Conservation (phyloP, 2,113 vertebrate species). For the Cathartes aura region DNA sequence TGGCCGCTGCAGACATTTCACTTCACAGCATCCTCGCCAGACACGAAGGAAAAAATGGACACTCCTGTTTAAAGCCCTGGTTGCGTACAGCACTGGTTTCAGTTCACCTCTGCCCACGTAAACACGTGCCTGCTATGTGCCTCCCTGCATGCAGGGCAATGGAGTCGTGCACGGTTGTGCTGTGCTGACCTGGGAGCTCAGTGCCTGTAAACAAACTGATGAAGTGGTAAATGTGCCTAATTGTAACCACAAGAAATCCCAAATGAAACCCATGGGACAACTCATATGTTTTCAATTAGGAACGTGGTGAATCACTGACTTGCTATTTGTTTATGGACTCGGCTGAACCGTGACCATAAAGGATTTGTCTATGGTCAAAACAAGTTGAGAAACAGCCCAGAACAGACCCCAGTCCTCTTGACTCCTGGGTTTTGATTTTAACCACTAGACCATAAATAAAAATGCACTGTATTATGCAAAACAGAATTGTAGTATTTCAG, state of each 20-base stretch:
- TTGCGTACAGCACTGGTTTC: not conserved
- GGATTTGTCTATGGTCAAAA: not conserved
- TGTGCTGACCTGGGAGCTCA: not conserved
- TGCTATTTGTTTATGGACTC: slow-evolving; percentile 25
- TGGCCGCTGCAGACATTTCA: not conserved
- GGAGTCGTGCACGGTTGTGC: not conserved
- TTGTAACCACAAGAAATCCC: not conserved
- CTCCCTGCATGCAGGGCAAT: not conserved
- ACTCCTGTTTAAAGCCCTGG: not conserved
- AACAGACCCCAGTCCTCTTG: not conserved
- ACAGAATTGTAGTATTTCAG: not conserved
- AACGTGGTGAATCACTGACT: slow-evolving; percentile 11
- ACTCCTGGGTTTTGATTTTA: slow-evolving; percentile 7
- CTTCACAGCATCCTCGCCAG: not conserved
- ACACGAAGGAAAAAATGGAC: not conserved
- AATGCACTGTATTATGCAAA: not conserved
- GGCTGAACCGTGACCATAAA: not conserved
- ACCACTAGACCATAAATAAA: slow-evolving; percentile 2
- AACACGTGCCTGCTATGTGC: not conserved
- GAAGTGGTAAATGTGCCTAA: not conserved
- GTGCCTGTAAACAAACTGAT: slow-evolving; percentile 9
- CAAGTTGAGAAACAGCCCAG: slow-evolving; percentile 1
- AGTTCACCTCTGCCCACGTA: not conserved
- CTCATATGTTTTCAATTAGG: slow-evolving; percentile 10
- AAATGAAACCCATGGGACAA: not conserved